Base-by-base conservation (phyloP, 2,797 vertebrate species). In the Fundulus diaphanus region DNA sequence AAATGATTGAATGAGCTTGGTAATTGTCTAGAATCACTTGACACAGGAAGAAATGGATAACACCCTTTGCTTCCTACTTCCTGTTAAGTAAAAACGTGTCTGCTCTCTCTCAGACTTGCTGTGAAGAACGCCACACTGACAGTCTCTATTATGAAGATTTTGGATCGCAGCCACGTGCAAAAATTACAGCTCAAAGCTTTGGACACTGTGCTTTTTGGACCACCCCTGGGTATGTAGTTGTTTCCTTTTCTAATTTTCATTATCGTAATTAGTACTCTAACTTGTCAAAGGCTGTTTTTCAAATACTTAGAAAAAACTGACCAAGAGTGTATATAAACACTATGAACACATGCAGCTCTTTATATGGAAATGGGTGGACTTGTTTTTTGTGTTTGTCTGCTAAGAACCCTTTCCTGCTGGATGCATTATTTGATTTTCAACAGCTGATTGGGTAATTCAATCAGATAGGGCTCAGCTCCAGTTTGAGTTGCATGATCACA, bases 201-300 rank as follows among this genome's bases (percentile, higher is more conserved):
- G 93, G 98, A 99, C 89, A 99, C 98, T 0, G 98, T 99, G 44
- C 96, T 99, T 27, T 99, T 99, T 0, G 98, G 98, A 71, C 95
- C 98, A 0, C 98, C 98, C 0, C 93, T 96, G 61, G 91, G 98
- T 99, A 93, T 95, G 97, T 97, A 72, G 51, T 5, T 67, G 2
- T 69, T 54, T 76, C 12, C 15, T 54, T 52, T 57, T 75, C 40
- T 68, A 24, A 68, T 74, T 67, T 24, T 7, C 22, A 1, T 78
- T 57, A 3, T 24, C 63, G 15, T 33, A 12, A 68, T 78, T 70
- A 29, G 24, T 68, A 1, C 27, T 72, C 7, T 49, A 8, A 61
- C 40, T 81, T 48, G 29, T 40, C 0, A 65, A 0, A 31, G 13
- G 46, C 33, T 35, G 15, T 18, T 7, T 63, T 76, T 1, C 8